phyloP scores from a whole-genome alignment of 2,113 vertebrate genomes.

The Piprites chloris region DNA sequence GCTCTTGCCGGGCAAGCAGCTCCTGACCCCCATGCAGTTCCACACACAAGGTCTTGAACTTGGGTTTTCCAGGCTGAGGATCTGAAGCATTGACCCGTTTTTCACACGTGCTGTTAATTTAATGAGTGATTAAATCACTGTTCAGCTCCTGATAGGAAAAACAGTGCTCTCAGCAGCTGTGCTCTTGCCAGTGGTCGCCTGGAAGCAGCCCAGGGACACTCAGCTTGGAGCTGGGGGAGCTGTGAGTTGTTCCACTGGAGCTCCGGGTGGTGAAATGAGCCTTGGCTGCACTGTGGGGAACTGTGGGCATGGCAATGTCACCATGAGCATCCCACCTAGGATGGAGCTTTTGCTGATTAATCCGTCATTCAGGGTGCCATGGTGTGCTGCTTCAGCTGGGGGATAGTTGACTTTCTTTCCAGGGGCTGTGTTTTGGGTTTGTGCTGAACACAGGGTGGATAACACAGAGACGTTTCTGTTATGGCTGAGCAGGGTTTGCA shows the following conservation, averaged over 20 bases:
- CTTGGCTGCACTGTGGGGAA: not conserved
- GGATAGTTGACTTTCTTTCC: rapidly evolving
- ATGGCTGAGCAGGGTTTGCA: not conserved
- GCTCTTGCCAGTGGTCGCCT: not conserved
- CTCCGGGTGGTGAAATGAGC: not conserved
- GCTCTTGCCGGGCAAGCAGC: not conserved
- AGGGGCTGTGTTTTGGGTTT: not conserved
- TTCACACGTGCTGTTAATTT: not conserved
- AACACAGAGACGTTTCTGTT: not conserved
- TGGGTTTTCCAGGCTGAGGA: not conserved
- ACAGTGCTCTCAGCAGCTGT: not conserved
- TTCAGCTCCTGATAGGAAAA: not conserved
- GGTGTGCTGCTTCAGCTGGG: not conserved
- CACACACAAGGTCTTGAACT: not conserved
- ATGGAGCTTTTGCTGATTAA: not conserved
- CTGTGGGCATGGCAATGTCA: rapidly evolving
- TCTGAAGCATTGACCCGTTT: not conserved
- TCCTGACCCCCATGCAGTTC: not conserved
- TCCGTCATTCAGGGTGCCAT: not conserved
- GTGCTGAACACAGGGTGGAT: not conserved
- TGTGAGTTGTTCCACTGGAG: not conserved
- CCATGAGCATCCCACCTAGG: not conserved
- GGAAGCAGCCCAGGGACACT: not conserved
- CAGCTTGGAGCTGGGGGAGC: not conserved
- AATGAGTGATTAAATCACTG: not conserved